Evolutionary conservation across 2,797 vertebrate species (phyloP).

Genomic region (Bovichtus variegatus): DNA sequence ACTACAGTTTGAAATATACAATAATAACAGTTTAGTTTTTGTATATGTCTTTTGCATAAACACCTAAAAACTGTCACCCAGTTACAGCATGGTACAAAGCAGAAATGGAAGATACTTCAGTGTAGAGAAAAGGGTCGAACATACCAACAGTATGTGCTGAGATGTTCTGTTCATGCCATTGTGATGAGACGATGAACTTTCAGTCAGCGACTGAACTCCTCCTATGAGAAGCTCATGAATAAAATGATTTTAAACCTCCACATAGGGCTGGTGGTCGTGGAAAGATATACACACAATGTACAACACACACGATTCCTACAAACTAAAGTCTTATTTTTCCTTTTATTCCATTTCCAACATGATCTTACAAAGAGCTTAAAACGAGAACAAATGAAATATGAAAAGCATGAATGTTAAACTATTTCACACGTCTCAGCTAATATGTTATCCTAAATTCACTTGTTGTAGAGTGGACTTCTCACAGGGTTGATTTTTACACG

Average conservation of each 20-base stretch:
- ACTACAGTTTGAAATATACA: neutral
- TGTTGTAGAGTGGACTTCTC: neutral
- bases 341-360: neutral
- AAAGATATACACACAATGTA: too few relatives aligned
- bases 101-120: neutral
- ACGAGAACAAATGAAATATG: neutral
- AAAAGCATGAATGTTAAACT: slow-evolving; percentile 3
- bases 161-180: neutral
- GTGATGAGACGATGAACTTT: slow-evolving; percentile 5
- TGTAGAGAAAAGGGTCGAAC: neutral
- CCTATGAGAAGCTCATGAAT: neutral
- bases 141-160: neutral
- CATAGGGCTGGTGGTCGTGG: neutral
- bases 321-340: neutral
- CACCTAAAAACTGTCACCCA: neutral
- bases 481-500: neutral
- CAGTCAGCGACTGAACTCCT: neutral
- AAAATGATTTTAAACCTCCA: neutral
- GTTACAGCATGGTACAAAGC: neutral
- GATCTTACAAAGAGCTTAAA: neutral
- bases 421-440: neutral
- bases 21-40: neutral
- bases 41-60: neutral
- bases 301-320: neutral
- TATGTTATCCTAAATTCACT: neutral